Evolutionary conservation across 2,113 vertebrate species (phyloP).

Genomic region (Taxidea taxus): DNA sequence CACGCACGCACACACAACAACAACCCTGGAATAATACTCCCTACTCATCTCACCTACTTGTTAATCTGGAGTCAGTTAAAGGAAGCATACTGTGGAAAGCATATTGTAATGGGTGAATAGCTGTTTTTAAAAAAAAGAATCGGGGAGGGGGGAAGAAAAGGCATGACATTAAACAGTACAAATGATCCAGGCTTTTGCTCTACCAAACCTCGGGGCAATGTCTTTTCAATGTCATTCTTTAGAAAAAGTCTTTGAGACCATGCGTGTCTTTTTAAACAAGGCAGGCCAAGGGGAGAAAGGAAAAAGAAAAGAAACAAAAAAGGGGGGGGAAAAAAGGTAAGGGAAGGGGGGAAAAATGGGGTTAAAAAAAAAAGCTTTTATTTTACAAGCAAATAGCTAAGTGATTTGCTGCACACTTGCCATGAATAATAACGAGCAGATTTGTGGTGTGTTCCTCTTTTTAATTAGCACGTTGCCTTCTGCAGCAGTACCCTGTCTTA

Average conservation of each 20-base stretch:
- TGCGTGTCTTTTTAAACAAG: constrained; percentile 70
- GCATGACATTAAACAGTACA: constrained; percentile 68
- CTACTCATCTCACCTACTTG: constrained; percentile 37
- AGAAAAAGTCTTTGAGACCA: constrained; percentile 72
- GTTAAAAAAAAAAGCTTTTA: constrained; percentile 65
- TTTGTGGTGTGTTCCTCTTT: constrained; percentile 57
- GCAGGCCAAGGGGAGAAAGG: background rate
- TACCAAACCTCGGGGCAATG: constrained; percentile 67
- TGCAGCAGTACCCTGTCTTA: constrained; percentile 46
- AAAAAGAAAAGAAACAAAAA: background rate
- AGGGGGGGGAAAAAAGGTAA: background rate
- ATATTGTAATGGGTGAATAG: constrained; percentile 64
- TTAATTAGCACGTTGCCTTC: constrained; percentile 77
- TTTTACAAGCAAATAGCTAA: constrained; percentile 79
- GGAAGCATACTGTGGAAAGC: constrained; percentile 64
- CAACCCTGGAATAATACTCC: background rate
- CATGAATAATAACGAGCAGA: constrained; percentile 77
- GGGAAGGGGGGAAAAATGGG: background rate
- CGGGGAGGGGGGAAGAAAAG: rapidly evolving
- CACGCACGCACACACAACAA: background rate
- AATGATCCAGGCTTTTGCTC: constrained; percentile 73
- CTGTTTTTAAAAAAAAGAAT: background rate
- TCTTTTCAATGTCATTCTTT: constrained; percentile 78
- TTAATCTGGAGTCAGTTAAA: constrained; percentile 69
- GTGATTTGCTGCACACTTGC: constrained; percentile 74